Evolutionary conservation across 2,888 invertebrate genomes (phyloP), one percentile per base, ranked within the genome.

Genomic region (Platycnemis pennipes): DNA sequence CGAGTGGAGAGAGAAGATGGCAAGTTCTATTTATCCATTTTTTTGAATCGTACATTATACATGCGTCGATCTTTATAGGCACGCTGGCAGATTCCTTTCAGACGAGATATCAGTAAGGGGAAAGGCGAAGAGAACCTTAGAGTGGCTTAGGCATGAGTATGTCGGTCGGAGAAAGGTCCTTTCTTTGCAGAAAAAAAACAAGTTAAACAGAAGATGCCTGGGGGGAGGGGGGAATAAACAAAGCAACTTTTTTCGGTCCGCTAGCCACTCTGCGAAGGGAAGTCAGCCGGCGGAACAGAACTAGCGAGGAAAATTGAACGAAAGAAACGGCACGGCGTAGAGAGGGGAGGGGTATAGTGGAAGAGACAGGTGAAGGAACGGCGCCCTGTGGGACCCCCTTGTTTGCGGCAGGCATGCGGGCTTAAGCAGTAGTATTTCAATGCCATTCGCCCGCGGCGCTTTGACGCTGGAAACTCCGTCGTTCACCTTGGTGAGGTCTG

Each of bases 401-500:
- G 22, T 63, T 77, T 77, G 77, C 31, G 77, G 77, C 37, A 77
- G 77, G 37, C 37, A 13, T 7, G 37, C 2, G 31, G 77, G 37
- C 37, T 37, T 3, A 2, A 26, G 53, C 19, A 11, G 63, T n/a
- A 91, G 37, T 44, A 44, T 91, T 63, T 91, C 91, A 91, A 91
- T 91, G 91, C 63, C 91, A 63, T n/a, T 63, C 13, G 63, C 11
- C 63, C 42, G n/a, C 63, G 63, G 91, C 63, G 89, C 53, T 46
- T 19, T n/a, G n/a, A n/a, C n/a, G n/a, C 31, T 53, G 49, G 49
- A 19, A 49, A 49, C 56, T 53, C 53, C 31, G 89, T 56, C 53
- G 89, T 56, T 91, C 44, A 91, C 91, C 91, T 91, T 91, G 91
- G 91, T 69, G 91, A 63, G 89, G 56, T 56, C 89, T 89, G 37